Conservation (phyloP, 2,797 vertebrate species). For the Vireo griseus region DNA sequence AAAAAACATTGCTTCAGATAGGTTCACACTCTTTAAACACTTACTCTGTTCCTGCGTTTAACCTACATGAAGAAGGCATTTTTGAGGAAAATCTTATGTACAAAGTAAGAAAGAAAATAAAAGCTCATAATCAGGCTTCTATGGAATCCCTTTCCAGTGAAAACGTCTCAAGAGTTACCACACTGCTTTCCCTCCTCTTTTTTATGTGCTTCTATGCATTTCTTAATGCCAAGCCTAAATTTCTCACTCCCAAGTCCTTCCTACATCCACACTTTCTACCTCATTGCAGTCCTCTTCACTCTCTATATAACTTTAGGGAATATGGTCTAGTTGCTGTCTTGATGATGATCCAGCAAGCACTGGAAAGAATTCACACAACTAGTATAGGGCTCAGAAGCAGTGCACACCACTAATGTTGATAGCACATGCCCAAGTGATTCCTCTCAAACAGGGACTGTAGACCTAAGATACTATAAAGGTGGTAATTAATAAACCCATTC, state of each 20-base stretch:
- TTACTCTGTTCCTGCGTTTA: background rate
- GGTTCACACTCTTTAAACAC: background rate
- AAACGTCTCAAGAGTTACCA: background rate
- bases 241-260: background rate
- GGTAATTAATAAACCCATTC: background rate
- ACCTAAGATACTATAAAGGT: background rate
- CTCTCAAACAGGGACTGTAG: background rate
- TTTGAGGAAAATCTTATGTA: background rate
- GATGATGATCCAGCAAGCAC: background rate
- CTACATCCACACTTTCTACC: background rate
- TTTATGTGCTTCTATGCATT: background rate
- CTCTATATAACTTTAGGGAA: background rate
- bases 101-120: background rate
- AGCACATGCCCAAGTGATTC: background rate
- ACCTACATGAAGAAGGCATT: background rate
- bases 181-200: background rate
- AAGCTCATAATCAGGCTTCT: background rate
- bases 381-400: background rate
- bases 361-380: background rate
- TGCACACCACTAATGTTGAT: rapidly evolving
- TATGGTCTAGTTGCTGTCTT: background rate
- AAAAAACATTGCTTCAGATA: background rate
- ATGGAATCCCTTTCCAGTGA: background rate
- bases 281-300: background rate
- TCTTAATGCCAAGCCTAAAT: background rate